phyloP scores from a whole-genome alignment of 2,113 vertebrate species.

The Neofelis nebulosa region DNA sequence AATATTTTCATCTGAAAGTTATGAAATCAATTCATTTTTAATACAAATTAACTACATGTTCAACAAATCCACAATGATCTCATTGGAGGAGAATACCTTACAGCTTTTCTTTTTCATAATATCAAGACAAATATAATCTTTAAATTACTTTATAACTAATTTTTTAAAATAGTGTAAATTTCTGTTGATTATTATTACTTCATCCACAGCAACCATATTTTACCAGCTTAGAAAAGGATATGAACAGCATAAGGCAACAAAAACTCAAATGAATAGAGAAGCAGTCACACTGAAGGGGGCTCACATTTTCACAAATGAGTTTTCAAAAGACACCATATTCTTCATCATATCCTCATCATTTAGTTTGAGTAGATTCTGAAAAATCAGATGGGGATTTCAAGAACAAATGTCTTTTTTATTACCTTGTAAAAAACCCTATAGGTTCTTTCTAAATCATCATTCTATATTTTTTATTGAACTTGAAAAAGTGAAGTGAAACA shows the following conservation, averaged over 20 bases:
- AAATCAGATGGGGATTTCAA: constrained; percentile 52
- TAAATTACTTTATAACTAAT: background rate
- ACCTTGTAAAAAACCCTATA: constrained; percentile 28
- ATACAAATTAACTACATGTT: background rate
- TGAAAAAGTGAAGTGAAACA: constrained; percentile 65
- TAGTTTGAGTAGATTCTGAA: constrained; percentile 42
- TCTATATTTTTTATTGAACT: constrained; percentile 62
- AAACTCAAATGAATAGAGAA: constrained; percentile 54
- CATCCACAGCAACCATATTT: constrained; percentile 52
- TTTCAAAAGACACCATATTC: constrained; percentile 58
- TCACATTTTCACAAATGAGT: constrained; percentile 50
- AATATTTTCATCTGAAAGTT: constrained; percentile 1
- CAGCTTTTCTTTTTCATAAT: background rate
- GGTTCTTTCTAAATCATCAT: constrained; percentile 56
- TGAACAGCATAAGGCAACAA: constrained; percentile 52
- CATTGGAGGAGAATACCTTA: background rate
- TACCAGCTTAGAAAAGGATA: constrained; percentile 33
- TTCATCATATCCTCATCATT: constrained; percentile 44
- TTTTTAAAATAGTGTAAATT: constrained; percentile 9
- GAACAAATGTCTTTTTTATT: constrained; percentile 47
- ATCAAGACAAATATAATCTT: constrained; percentile 7
- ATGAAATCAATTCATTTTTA: background rate
- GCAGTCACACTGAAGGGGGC: constrained; percentile 26
- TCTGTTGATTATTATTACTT: constrained; percentile 38
- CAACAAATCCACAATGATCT: background rate